These are phyloP conservation scores for Drosophila lacteicornis DNA, from an alignment of 1,140 invertebrate species.

Conservation along the genomic window DNA sequence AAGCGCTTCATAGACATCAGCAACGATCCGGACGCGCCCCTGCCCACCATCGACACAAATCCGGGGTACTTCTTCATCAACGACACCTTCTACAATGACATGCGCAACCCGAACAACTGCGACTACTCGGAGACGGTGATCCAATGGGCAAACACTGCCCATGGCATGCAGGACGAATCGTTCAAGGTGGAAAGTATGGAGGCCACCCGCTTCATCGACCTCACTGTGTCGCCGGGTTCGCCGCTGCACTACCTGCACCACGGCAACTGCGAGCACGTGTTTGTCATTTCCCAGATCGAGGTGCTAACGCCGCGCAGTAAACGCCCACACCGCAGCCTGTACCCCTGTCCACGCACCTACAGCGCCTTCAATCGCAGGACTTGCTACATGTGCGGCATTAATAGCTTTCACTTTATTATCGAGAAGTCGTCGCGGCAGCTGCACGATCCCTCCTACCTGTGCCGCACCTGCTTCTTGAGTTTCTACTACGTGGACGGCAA, in stretches of 20 bases:
- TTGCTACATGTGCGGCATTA: conserved; percentile 86
- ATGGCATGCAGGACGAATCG: conserved; percentile 85
- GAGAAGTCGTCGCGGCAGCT: conserved; percentile 87
- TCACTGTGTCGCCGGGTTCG: conserved; percentile 89
- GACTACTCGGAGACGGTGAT: conserved; percentile 89
- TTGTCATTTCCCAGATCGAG: conserved; percentile 90
- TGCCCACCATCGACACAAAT: conserved; percentile 85
- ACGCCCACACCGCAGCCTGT: conserved; percentile 40
- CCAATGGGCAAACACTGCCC: conserved; percentile 87
- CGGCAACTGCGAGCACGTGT: conserved; percentile 95
- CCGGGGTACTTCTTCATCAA: conserved; percentile 92
- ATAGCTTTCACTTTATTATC: conserved; percentile 87
- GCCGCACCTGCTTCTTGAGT: conserved; percentile 87
- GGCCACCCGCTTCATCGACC: conserved; percentile 87
- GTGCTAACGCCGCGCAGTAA: conserved; percentile 83
- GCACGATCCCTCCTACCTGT: conserved; percentile 89
- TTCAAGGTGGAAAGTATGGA: conserved; percentile 88
- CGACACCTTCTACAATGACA: conserved; percentile 92
- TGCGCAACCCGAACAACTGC: conserved; percentile 86
- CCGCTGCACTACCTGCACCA: conserved; percentile 93
- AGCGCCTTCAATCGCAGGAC: conserved; percentile 81
- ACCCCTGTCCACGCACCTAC: conserved; percentile 86
- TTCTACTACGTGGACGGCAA: conserved; percentile 88
- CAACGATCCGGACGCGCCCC: conserved; percentile 85
- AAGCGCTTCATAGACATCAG: conserved; percentile 88